These are phyloP conservation scores for Brevimyrus niger DNA, from an alignment of 2,113 vertebrate genomes.

Conservation along the genomic window DNA sequence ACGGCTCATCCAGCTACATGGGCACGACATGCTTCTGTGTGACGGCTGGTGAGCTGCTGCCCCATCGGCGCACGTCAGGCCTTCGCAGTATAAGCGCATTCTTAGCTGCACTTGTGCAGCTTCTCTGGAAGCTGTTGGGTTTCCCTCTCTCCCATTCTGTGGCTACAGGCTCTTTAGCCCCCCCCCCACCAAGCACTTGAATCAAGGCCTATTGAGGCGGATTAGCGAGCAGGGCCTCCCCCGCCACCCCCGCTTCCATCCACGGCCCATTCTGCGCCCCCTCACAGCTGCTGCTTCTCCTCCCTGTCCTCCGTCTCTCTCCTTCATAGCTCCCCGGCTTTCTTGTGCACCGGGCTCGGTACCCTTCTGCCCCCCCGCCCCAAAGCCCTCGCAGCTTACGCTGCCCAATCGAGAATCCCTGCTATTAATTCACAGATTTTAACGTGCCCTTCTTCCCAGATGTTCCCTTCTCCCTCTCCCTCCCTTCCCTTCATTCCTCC, in stretches of 20 bases:
- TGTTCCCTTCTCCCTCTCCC: conserved; percentile 14
- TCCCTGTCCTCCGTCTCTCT: conserved; percentile 40
- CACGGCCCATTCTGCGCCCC: conserved; percentile 55
- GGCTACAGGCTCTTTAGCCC: conserved; percentile 27
- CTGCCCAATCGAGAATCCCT: background rate
- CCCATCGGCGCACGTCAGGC: background rate
- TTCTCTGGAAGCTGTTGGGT: background rate
- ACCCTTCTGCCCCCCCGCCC: background rate
- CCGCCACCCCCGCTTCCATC: conserved; percentile 51
- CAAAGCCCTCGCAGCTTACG: too few species aligned
- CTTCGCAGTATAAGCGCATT: background rate
- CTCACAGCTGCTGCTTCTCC: conserved; percentile 53
- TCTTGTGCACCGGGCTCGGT: background rate
- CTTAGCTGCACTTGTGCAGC: background rate
- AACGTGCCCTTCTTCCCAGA: background rate
- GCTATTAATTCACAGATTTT: background rate
- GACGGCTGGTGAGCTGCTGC: background rate
- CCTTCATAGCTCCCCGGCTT: conserved; percentile 8
- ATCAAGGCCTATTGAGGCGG: conserved; percentile 56
- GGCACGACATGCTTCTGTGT: background rate
- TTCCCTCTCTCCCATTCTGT: background rate
- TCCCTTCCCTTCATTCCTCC: conserved; percentile 27
- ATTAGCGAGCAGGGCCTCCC: conserved; percentile 37
- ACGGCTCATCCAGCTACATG: background rate
- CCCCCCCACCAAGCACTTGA: conserved; percentile 33